Evolutionary conservation across 2,888 invertebrate species (phyloP), one percentile per base, ranked within the genome.

Genomic region (Tetranychus truncatus): DNA sequence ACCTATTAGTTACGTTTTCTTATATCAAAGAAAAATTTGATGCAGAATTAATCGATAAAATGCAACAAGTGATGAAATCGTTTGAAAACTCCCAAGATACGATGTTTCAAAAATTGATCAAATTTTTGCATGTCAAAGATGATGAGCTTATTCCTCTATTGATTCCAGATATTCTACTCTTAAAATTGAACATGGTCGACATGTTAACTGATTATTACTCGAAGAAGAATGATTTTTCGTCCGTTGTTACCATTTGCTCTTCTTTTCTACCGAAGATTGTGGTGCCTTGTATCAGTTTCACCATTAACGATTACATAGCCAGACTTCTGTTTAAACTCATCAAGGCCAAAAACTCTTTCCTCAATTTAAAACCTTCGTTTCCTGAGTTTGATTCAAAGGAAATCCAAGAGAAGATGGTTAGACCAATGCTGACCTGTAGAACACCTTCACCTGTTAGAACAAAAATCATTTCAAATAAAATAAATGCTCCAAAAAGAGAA

Each of bases 401-500:
- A 55, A 15, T 55, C 15, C 55, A 55, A 55, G 55, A 55, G 55
- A 55, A 55, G 15, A 55, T 55, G 55, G 15, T 55, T 55, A 9
- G 55, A 9, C 55, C 55, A 55, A 55, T 55, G 9, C 55, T 55
- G 55, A 15, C 6, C 55, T 69, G 69, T 69, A 72, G 34, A n/a
- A 66, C 34, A 34, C 66, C 74, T 15, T 34, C 67, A 74, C 72
- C 75, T 44, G 7, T 45, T 11, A 65, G 7, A 21, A 15, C n/a
- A 6, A 69, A 69, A 20, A 69, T 11, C 15, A 15, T 20, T 7
- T 66, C 66, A 21, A 69, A 24, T 24, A 4, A 4, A 21, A 55
- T 75, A 34, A 72, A 72, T 21, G 75, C 75, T 55, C 75, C 75
- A 55, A 65, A 75, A 24, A 46, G 72, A 21, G 72, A 75, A 11